Conservation (phyloP, 2,888 invertebrate genomes). For the Ophion ellenae region DNA sequence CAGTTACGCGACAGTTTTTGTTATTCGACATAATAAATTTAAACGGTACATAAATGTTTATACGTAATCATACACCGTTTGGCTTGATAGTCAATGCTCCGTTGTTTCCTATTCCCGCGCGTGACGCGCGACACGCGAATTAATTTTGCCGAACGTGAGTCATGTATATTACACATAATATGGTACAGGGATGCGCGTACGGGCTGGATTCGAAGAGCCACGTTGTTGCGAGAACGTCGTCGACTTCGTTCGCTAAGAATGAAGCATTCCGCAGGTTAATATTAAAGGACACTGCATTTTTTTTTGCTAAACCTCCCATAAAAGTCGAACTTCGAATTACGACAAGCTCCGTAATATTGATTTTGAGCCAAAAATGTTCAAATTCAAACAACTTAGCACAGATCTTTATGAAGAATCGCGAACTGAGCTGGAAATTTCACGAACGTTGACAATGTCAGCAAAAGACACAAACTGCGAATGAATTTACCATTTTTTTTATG, state of each 20-base stretch:
- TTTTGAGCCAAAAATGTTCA: neutral
- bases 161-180: constrained; percentile 35
- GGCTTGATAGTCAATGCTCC: constrained; percentile 60
- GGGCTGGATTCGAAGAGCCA: constrained; percentile 6
- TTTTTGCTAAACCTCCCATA: too few species aligned
- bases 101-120: neutral
- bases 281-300: neutral
- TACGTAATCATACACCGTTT: constrained; percentile 36
- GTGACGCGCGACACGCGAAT: neutral
- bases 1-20: constrained; percentile 28
- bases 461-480: too few species aligned
- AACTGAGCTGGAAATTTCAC: neutral
- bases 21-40: constrained; percentile 29
- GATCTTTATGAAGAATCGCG: neutral
- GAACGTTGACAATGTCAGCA: neutral
- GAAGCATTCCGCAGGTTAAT: neutral
- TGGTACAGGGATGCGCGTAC: constrained; percentile 32
- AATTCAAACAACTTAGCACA: neutral
- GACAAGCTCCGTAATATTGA: too few species aligned
- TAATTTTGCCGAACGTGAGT: neutral
- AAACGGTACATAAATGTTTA: constrained; percentile 24
- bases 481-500: too few species aligned
- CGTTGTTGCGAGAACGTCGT: neutral
- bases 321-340: too few species aligned
- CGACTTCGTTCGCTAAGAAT: neutral